Base-by-base conservation (phyloP, 2,888 invertebrate genomes). In the Buathra laborator region DNA sequence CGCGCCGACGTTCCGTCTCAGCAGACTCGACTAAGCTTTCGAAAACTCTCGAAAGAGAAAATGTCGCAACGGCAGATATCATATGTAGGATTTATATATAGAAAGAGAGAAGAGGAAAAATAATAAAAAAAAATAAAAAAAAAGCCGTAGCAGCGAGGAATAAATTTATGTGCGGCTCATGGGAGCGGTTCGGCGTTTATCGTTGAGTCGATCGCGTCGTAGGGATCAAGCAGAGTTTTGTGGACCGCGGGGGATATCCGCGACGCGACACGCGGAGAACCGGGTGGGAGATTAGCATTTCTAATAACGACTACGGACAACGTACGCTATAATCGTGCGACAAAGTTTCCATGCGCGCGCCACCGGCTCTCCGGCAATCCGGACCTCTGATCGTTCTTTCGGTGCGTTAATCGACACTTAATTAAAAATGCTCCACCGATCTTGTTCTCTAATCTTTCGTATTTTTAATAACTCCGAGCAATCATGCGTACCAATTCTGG, bases 231-330 rank as follows among this genome's bases (percentile, higher is more conserved):
- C 43, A 29, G 14, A 7, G 32, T 19, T 48, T 68, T 19, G 16
- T 24, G 7, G 46, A 59, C 48, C 67, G 24, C 56, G 19, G 43
- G 62, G 71, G 16, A 16, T 29, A 16, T 43, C 16, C 43, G 12
- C 66, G 37, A 44, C 66, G 43, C 16, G 16, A 10, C n/a, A 16
- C 29, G 24, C 46, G 37, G 37, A 37, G 37, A 37, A 46, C 43
- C 16, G 68, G 51, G 43, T 62, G 68, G 62, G 56, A 71, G 72
- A 86, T 88, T 88, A 87, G 84, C 87, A 87, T 86, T 87, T 89
- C 85, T 87, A 87, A 87, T 87, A 83, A 74, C 59, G 43, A 56
- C 66, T 44, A 37, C 32, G 44, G 46, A 67, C 53, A 32, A 37
- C 53, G 51, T 32, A 10, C 12, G 24, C 59, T 29, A 24, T 12